phyloP scores from a whole-genome alignment of 2,797 vertebrate species.

The Hydrocynus forskahlii region DNA sequence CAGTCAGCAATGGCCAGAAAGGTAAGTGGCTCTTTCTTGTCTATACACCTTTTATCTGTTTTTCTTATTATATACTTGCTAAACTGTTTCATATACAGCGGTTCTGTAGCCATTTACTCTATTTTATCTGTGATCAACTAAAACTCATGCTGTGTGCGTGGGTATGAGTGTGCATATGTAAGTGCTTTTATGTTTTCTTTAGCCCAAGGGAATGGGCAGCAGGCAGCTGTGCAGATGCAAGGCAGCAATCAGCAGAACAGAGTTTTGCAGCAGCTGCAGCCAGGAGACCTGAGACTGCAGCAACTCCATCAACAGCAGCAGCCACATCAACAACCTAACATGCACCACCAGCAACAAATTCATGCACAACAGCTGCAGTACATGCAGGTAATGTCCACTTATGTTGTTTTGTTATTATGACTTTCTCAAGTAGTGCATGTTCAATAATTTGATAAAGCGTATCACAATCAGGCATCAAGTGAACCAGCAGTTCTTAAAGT shows the following conservation, averaged over 20 bases:
- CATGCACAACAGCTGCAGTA: constrained; percentile 84
- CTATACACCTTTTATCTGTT: neutral
- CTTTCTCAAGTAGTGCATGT: neutral
- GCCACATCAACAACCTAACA: constrained; percentile 75
- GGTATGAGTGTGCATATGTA: neutral
- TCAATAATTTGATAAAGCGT: neutral
- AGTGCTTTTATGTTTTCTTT: neutral
- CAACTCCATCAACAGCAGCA: constrained; percentile 79
- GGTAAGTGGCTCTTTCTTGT: constrained; percentile 70
- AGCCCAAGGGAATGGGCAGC: constrained; percentile 73
- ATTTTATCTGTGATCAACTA: neutral
- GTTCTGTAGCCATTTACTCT: too few species aligned
- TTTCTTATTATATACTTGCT: neutral
- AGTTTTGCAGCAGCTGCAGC: constrained; percentile 94
- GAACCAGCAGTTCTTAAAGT: too few species aligned
- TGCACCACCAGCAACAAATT: constrained; percentile 76
- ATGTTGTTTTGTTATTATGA: neutral
- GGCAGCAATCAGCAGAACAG: constrained; percentile 82
- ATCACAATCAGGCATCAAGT: too few species aligned
- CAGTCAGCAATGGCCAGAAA: constrained; percentile 85
- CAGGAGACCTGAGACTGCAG: constrained; percentile 91
- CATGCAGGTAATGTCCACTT: constrained; percentile 79
- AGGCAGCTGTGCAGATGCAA: constrained; percentile 66
- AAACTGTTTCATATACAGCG: too few species aligned
- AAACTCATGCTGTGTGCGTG: neutral